These are phyloP conservation scores for Gymnorhina tibicen DNA, from an alignment of 2,113 vertebrate species.

Conservation along the genomic window DNA sequence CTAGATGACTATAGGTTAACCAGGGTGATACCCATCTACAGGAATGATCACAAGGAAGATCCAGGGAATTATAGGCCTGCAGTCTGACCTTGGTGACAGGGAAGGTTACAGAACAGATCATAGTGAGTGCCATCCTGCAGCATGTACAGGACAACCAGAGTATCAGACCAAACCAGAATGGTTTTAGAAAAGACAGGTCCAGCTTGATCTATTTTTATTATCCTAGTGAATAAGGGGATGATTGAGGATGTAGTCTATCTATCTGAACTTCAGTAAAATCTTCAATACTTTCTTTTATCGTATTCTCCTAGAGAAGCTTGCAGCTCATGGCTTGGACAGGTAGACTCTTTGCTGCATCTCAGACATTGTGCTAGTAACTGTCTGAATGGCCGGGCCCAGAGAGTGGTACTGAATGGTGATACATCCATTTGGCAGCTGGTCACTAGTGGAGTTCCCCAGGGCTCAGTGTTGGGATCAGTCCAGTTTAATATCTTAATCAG, in stretches of 20 bases:
- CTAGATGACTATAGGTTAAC: background rate
- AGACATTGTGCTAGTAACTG: background rate
- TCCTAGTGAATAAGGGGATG: background rate
- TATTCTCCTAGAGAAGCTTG: background rate
- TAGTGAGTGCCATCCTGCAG: accelerated
- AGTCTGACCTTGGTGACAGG: background rate
- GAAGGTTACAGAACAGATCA: background rate
- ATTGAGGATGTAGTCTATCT: background rate
- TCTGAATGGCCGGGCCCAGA: background rate
- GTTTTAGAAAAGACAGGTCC: background rate
- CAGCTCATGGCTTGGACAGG: background rate
- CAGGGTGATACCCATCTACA: background rate
- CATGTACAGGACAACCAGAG: background rate
- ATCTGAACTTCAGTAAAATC: background rate
- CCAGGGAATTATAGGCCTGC: background rate
- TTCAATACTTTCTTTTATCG: background rate
- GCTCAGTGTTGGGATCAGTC: background rate
- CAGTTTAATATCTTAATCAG: too few relatives aligned
- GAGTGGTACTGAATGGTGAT: background rate
- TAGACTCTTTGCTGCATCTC: background rate
- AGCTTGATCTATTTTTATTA: background rate
- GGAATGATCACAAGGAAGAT: background rate
- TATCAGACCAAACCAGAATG: background rate
- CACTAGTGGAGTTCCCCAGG: background rate
- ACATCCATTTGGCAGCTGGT: background rate